Evolutionary conservation across 2,888 invertebrate species (phyloP).

Genomic region (Eupsilia transversa): DNA sequence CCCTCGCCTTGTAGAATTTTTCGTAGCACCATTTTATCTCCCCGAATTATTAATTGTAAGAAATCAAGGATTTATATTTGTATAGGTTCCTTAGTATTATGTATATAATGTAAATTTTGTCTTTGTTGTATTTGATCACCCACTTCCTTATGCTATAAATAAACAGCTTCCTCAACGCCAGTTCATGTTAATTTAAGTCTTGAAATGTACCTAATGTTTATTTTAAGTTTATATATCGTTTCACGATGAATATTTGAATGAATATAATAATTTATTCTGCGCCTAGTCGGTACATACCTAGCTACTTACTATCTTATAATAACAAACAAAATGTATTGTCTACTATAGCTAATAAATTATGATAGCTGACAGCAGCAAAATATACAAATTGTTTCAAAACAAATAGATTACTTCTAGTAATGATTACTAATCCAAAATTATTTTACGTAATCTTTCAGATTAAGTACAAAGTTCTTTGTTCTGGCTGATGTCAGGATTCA

Average conservation of each 20-base stretch:
- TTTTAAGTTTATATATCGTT: slow-evolving; percentile 1
- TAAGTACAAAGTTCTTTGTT: slow-evolving; percentile 4
- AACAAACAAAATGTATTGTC: slow-evolving; percentile 13
- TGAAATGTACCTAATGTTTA: slow-evolving; percentile 14
- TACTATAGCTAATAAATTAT: slow-evolving; percentile 32
- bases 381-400: slow-evolving; percentile 1
- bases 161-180: slow-evolving; percentile 36
- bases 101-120: slow-evolving; percentile 18
- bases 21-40: background rate
- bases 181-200: slow-evolving; percentile 33
- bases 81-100: background rate
- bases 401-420: slow-evolving; percentile 42
- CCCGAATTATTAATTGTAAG: background rate
- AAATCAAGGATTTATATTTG: background rate
- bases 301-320: background rate
- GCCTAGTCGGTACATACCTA: background rate
- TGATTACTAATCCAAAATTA: background rate
- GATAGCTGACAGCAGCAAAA: slow-evolving; percentile 26
- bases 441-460: slow-evolving; percentile 25
- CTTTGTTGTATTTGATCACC: slow-evolving; percentile 13
- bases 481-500: background rate
- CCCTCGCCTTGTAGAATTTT: too few relatives aligned
- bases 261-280: background rate
- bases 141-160: slow-evolving; percentile 51
- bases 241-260: slow-evolving; percentile 1